A percentile compares a stretch with the other conserved stretches of the same genome.
Evolutionary conservation across 2,888 invertebrate species (phyloP).

Genomic region (Tanypteryx hageni): DNA sequence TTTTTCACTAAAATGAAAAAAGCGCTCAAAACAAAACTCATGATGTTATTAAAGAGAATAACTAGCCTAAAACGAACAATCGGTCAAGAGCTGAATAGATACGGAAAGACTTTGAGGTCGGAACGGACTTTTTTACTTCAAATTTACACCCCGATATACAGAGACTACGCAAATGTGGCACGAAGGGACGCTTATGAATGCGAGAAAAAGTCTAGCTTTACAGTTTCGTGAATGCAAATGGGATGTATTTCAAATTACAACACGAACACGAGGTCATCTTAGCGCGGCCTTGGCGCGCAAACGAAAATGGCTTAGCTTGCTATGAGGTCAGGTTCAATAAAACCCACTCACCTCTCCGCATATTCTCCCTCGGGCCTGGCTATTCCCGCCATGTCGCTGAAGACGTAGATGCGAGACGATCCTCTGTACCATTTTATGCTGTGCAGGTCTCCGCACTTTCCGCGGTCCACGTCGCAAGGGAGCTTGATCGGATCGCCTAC

Average conservation of each 20-base stretch:
- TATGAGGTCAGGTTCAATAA: background rate
- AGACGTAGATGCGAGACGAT: constrained; percentile 85
- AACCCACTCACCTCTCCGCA: constrained; percentile 81
- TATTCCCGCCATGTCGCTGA: constrained; percentile 83
- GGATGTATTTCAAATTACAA: background rate
- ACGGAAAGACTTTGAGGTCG: too few relatives aligned
- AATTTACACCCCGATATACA: too few relatives aligned
- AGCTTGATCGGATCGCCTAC: constrained; percentile 84
- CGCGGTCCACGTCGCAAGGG: constrained; percentile 82
- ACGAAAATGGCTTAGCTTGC: background rate
- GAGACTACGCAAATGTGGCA: too few relatives aligned
- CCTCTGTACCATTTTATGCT: constrained; percentile 91
- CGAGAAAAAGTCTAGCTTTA: background rate
- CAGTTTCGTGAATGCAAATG: constrained; percentile 15
- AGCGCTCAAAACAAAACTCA: too few relatives aligned
- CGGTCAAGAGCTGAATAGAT: too few relatives aligned
- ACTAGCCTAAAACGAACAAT: too few relatives aligned
- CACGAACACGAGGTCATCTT: background rate
- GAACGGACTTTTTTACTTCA: too few relatives aligned
- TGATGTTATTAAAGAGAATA: too few relatives aligned
- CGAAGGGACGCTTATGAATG: too few relatives aligned
- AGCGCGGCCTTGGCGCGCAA: background rate
- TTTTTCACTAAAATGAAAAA: too few relatives aligned
- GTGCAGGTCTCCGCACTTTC: constrained; percentile 87
- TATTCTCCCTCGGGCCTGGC: constrained; percentile 84